phyloP scores from a whole-genome alignment of 2,888 invertebrate species.

The Scaptomyza caliginosa region DNA sequence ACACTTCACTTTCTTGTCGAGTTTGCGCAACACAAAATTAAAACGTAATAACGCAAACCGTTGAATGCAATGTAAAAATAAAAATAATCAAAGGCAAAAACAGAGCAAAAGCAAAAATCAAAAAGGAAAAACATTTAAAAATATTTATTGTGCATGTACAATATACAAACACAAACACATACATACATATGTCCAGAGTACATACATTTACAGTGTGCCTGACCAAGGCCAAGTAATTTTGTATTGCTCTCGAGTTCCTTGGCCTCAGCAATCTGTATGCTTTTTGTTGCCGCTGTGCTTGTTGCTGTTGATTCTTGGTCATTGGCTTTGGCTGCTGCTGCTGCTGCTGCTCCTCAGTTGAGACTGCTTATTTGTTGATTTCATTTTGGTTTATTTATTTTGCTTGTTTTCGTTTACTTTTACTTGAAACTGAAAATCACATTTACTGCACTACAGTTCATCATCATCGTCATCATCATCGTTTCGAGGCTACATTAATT shows the following conservation, averaged over 20 bases:
- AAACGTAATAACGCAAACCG: slow-evolving; percentile 58
- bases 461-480: slow-evolving; percentile 14
- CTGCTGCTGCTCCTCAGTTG: slow-evolving; percentile 48
- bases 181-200: slow-evolving; percentile 6
- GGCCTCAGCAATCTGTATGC: slow-evolving; percentile 70
- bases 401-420: slow-evolving; percentile 67
- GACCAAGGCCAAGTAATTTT: slow-evolving; percentile 77
- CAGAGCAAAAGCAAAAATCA: slow-evolving; percentile 22
- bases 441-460: slow-evolving; percentile 27
- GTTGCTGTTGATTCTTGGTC: slow-evolving; percentile 72
- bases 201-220: slow-evolving; percentile 58
- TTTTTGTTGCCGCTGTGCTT: slow-evolving; percentile 26
- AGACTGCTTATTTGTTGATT: slow-evolving; percentile 73
- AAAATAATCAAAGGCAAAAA: slow-evolving; percentile 29
- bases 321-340: slow-evolving; percentile 64
- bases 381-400: slow-evolving; percentile 73
- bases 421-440: slow-evolving; percentile 61
- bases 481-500: slow-evolving; percentile 25
- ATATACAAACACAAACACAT: slow-evolving; percentile 8
- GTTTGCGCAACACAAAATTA: slow-evolving; percentile 73
- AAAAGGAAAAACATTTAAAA: slow-evolving; percentile 66
- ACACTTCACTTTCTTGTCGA: slow-evolving; percentile 71
- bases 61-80: slow-evolving; percentile 43
- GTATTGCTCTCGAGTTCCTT: slow-evolving; percentile 75
- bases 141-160: slow-evolving; percentile 59